Base-by-base conservation (phyloP, 2,888 invertebrate genomes). In the Parnassius apollo region DNA sequence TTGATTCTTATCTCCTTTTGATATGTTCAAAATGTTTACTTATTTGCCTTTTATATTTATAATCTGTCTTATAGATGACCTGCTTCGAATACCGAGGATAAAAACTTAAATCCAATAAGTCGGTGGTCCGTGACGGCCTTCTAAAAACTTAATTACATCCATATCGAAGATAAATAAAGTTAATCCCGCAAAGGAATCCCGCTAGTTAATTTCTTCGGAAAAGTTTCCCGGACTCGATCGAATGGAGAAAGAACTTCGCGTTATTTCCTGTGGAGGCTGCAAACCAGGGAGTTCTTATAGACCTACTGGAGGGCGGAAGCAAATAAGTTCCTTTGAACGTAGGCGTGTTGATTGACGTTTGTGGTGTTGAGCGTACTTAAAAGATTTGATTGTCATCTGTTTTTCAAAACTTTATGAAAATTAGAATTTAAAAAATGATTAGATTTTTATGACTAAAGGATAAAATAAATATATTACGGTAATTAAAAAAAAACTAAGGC, bases 221-320 rank as follows among this genome's bases (percentile, higher is more conserved):
- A 77, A 78, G 70, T 79, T 77, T 67, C 52, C 65, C 64, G 65
- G 66, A 66, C 67, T 65, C 71, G 68, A 67, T 66, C 74, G 70
- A 84, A 83, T 84, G 83, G 76, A 75, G 72, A 67, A 64, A 68
- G 74, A 78, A 75, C 75, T 80, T 82, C 75, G 70, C 80, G 84
- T 83, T 81, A 85, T 86, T 85, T 86, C 85, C 86, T 82, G 78
- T 64, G 68, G 73, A 65, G 64, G 64, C 71, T 72, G 73, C 59
- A 45, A 61, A 57, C 61, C 62, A 62, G 68, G 57, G 66, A 70
- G 66, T 65, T 64, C 63, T 35, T 7, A 50, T 59, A 66, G 61
- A 57, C 68, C 65, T 57, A 13, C 57, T 11, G 56, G 25, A 51
- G 35, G 9, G n/a, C 44, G 50, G 51, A 61, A 61, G 55, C 46